phyloP scores from a whole-genome alignment of 1,140 invertebrate species.

The Halictus rubicundus region DNA sequence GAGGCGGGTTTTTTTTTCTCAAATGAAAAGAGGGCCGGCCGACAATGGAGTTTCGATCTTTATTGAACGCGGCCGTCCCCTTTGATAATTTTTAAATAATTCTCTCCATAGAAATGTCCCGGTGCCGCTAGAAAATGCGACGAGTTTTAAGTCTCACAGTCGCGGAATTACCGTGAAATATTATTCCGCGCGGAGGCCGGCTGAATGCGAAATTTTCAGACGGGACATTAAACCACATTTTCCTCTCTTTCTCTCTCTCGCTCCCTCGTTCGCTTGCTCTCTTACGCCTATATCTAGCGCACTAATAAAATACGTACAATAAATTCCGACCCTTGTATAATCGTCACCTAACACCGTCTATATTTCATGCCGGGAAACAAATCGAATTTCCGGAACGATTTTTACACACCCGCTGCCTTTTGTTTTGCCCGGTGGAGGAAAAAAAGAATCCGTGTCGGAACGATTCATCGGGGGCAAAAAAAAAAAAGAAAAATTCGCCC shows the following conservation, averaged over 20 bases:
- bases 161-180: slow-evolving; percentile 17
- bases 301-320: not conserved
- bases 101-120: slow-evolving; percentile 16
- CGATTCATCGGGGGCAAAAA: not conserved
- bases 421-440: too few species aligned
- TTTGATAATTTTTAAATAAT: slow-evolving; percentile 43
- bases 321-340: not conserved
- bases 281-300: not conserved
- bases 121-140: slow-evolving; percentile 16
- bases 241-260: not conserved
- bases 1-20: slow-evolving; percentile 11
- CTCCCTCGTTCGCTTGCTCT: not conserved
- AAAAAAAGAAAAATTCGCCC: too few species aligned
- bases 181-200: not conserved
- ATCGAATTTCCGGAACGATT: not conserved
- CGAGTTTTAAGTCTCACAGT: slow-evolving; percentile 13
- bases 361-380: not conserved
- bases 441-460: too few species aligned
- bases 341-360: not conserved
- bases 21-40: slow-evolving; percentile 32
- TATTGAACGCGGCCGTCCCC: slow-evolving; percentile 13
- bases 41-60: slow-evolving; percentile 45
- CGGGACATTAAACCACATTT: not conserved
- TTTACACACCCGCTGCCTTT: too few species aligned
- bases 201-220: not conserved